Evolutionary conservation across 2,113 vertebrate genomes (phyloP), one percentile per base, ranked within the genome.

Genomic region (Hemichromis elongatus): DNA sequence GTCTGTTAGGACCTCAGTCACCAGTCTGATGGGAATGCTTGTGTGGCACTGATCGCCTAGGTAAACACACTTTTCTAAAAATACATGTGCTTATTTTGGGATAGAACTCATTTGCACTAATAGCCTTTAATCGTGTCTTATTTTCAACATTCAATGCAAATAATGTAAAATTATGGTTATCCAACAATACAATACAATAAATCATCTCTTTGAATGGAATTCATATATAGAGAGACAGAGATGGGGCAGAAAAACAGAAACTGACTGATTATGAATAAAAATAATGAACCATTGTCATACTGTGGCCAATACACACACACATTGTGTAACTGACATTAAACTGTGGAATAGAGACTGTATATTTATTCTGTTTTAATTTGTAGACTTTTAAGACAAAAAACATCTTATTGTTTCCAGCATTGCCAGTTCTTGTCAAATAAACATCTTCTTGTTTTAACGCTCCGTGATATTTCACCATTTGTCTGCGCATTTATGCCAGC

Each of bases 221-320:
- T 19, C 24, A 30, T 30, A 75, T 50, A 50, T 30, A 75, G 24
- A 81, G 24, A 70, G 68, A 66, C 33, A 79, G 57, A 81, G 21
- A 66, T 19, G 68, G 19, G 26, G 68, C 35, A 57, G 24, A 30
- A 37, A 26, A 4, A 40, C 6, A 89, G 83, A 83, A 21, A 55
- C 61, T 90, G 63, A 87, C 61, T 96, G 94, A 95, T 95, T 95
- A 95, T 95, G 79, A 91, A 91, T 87, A 88, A 84, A 91, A 81
- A 91, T 66, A 89, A 89, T 92, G 26, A 90, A n/a, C 66, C 87
- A 26, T 87, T 93, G 84, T 80, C 54, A 86, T 53, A 80, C 16
- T 75, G 24, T 79, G 75, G 56, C 10, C 77, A 55, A 84, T 85
- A 33, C 42, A 42, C 37, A 68, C 30, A 80, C 33, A 13, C 86